Base-by-base conservation (phyloP, 2,888 invertebrate species). In the Ochropleura leucogaster region DNA sequence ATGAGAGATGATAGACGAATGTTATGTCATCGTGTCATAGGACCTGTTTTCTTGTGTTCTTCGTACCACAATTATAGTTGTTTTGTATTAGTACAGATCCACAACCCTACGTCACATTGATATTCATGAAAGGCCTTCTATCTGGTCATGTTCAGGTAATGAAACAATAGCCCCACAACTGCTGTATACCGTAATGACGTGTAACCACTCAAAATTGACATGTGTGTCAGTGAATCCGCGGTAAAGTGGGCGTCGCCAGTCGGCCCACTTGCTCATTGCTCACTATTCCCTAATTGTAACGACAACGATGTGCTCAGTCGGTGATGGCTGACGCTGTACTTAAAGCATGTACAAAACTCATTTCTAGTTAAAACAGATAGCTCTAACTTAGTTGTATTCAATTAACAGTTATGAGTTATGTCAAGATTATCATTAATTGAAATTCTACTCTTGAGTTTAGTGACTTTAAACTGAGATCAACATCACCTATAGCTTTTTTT, bases 261-360 rank as follows among this genome's bases (percentile, higher is more conserved):
- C 62, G 83, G 64, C 77, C 77, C n/a, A 79, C 65, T 82, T 77
- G 71, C 64, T 73, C 46, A 30, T 46, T 20, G 65, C 65, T 79
- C 63, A 14, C 79, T 79, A 49, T 68, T 79, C 83, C 85, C 76
- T 83, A 78, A 78, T 77, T 81, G 67, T 80, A 62, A 40, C 62
- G 16, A 16, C 49, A 5, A 16, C 16, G 49, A 49, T 49, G 14
- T 49, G 14, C 49, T 49, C 12, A 14, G 4, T 16, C 16, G 16
- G 16, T 16, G 14, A 49, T 49, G 49, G 49, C 16, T 49, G 49
- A 6, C 16, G 16, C 30, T 30, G 30, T 30, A 30, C 30, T 30
- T 30, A 2, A 30, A 30, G 3, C 30, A 30, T 30, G 30, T 30
- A 30, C 30, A 30, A 30, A n/a, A n/a, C n/a, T n/a, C n/a, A n/a